phyloP scores from a whole-genome alignment of 2,113 vertebrate species.

The Dromaius novaehollandiae region DNA sequence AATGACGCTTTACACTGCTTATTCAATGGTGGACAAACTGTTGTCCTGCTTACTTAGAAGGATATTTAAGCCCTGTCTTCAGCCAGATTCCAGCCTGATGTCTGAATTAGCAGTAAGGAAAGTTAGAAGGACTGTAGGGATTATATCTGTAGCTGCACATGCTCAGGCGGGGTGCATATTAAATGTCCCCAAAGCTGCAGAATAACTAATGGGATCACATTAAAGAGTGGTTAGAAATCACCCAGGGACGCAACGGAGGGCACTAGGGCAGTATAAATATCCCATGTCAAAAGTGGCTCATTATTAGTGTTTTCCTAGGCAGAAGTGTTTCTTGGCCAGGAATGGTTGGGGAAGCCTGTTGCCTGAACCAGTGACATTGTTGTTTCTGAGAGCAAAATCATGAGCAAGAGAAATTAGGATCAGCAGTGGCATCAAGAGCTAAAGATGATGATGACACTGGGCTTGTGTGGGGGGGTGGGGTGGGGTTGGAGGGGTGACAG shows the following conservation, averaged over 20 bases:
- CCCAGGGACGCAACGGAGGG: background rate
- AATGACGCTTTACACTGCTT: background rate
- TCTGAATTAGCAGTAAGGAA: background rate
- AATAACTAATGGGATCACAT: conserved; percentile 56
- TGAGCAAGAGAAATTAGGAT: background rate
- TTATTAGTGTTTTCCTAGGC: conserved; percentile 20
- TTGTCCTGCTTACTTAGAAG: background rate
- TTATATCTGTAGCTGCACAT: background rate
- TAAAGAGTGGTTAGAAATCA: conserved; percentile 57
- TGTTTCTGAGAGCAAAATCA: background rate
- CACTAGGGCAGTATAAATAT: conserved; percentile 37
- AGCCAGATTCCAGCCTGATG: background rate
- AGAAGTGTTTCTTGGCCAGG: background rate
- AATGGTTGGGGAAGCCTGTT: background rate
- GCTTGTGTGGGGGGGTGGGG: no score
- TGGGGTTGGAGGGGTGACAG: no score
- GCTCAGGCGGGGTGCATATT: background rate
- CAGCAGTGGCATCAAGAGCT: background rate
- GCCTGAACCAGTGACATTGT: background rate
- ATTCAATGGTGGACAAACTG: background rate
- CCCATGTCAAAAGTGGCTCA: background rate
- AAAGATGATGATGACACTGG: background rate
- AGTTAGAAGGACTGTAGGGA: background rate
- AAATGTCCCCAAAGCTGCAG: conserved; percentile 29
- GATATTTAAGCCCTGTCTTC: background rate